Evolutionary conservation across 2,113 vertebrate genomes (phyloP), one percentile per base, ranked within the genome.

Genomic region (Aspidoscelis tigris): DNA sequence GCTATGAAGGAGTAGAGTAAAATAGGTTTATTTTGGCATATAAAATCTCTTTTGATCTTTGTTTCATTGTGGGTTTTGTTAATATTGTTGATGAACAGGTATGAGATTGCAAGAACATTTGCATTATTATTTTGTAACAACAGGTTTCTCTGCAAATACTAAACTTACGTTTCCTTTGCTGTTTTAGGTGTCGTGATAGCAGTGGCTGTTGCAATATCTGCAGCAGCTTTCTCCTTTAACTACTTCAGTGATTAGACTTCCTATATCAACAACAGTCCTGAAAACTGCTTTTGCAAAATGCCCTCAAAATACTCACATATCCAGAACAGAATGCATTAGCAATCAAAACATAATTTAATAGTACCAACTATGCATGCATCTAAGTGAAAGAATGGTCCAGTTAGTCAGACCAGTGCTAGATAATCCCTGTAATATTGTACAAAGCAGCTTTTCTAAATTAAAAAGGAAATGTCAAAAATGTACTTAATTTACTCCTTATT

Each of bases 181-280:
- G 43, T 92, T 94, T 71, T 87, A 97, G 96, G 96, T 90, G 76
- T 95, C 88, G 91, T 94, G 7, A 70, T 95, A 86, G 95, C 94
- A 50, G 89, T 94, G 20, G 93, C 91, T 58, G 94, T 96, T 0
- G 95, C 94, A 85, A 77, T 96, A 83, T 83, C 96, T 78, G 94
- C 95, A 1, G 92, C 87, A 0, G 85, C 95, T 73, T 86, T 96
- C 91, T 96, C 95, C 87, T 95, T 97, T 88, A 93, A 92, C 89
- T 96, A 95, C 94, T 96, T 96, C 94, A 96, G 94, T 87, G 95
- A 96, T 80, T 96, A 92, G 93, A 78, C 73, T 83, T 77, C 69
- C 81, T 82, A 74, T 88, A 76, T 70, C 78, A 80, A 85, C 58
- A 88, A 78, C 61, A 86, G 88, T 81, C 87, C 14, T 78, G 79